Percentiles rank a stretch among this genome's conserved stretches.
These are phyloP conservation scores for Heterodera filipjevi DNA, from an alignment of 2,888 invertebrate genomes.

Conservation along the genomic window DNA sequence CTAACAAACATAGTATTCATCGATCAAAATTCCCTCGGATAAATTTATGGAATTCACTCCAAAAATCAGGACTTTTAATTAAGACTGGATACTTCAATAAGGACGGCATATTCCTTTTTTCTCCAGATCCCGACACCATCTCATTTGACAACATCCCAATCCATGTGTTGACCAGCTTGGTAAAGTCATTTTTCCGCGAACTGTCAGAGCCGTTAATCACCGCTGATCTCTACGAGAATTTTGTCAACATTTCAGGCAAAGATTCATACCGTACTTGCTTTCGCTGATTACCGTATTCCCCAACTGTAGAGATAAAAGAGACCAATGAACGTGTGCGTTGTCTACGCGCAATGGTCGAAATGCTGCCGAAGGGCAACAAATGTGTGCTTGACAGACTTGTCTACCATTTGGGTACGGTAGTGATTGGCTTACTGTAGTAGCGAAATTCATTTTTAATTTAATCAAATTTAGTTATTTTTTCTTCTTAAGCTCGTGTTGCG, in stretches of 20 bases:
- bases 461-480: background rate
- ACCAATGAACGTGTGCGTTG: constrained; percentile 81
- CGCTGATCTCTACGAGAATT: constrained; percentile 91
- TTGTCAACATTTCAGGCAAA: constrained; percentile 79
- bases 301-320: constrained; percentile 75
- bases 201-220: constrained; percentile 87
- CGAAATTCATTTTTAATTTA: background rate
- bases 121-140: constrained; percentile 74
- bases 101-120: background rate
- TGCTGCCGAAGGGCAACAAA: constrained; percentile 84
- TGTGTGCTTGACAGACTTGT: constrained; percentile 83
- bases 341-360: constrained; percentile 83
- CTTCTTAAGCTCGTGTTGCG: constrained; percentile 72
- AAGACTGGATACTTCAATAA: too few relatives aligned
- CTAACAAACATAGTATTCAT: too few relatives aligned
- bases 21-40: too few relatives aligned
- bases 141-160: constrained; percentile 79
- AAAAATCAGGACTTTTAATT: too few relatives aligned
- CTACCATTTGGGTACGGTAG: constrained; percentile 73
- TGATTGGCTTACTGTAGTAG: too few relatives aligned
- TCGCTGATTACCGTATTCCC: background rate
- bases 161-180: constrained; percentile 84
- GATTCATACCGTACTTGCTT: background rate
- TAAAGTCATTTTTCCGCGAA: constrained; percentile 86
- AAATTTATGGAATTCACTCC: too few relatives aligned